Percentiles rank a stretch among this genome's conserved stretches.
Evolutionary conservation across 2,113 vertebrate genomes (phyloP).

Genomic region (Plotosus lineatus): DNA sequence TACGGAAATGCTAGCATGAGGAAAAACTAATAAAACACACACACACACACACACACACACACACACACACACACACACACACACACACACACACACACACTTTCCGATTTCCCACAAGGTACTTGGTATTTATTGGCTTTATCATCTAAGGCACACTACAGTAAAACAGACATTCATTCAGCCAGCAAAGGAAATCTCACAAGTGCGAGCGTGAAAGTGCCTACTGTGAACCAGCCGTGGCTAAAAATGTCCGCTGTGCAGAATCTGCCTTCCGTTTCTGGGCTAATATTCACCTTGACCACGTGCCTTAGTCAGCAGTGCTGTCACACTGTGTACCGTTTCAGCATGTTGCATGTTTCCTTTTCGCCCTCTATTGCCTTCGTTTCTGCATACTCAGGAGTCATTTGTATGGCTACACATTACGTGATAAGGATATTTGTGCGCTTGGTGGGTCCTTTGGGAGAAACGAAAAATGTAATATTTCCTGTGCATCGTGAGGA

Average conservation of each 20-base stretch:
- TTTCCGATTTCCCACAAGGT: background rate
- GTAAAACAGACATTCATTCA: conserved; percentile 17
- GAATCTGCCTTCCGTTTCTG: conserved; percentile 11
- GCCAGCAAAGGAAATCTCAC: background rate
- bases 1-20: background rate
- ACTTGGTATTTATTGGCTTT: conserved; percentile 8
- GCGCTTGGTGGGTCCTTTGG: background rate
- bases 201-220: conserved; percentile 1
- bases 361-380: background rate
- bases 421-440: conserved; percentile 1
- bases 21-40: background rate
- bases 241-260: conserved; percentile 38
- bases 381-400: background rate
- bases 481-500: background rate
- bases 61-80: background rate
- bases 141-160: conserved; percentile 1
- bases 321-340: conserved; percentile 24
- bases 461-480: background rate
- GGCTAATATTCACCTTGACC: conserved; percentile 24
- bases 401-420: background rate
- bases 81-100: background rate
- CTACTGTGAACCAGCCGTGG: conserved; percentile 9
- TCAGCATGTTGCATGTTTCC: conserved; percentile 9
- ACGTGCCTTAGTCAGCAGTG: conserved; percentile 44
- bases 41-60: background rate